Evolutionary conservation across 2,888 invertebrate genomes (phyloP).

Genomic region (Acanthacorydalis orientalis): DNA sequence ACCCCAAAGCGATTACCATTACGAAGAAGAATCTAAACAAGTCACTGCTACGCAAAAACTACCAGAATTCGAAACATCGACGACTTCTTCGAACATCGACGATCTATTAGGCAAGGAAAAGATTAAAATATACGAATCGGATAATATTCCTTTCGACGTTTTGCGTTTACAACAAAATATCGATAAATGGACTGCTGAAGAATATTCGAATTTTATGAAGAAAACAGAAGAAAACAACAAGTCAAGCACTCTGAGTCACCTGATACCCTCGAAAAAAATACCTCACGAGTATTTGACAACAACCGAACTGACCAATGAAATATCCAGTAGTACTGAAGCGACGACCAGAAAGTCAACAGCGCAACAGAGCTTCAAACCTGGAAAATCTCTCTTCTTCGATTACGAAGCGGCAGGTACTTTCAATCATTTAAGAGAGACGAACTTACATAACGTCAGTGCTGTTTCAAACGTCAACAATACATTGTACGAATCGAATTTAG

Average conservation of each 20-base stretch:
- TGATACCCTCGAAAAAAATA: slow-evolving; percentile 54
- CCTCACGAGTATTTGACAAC: slow-evolving; percentile 55
- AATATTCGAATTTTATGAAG: slow-evolving; percentile 29
- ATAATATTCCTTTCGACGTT: slow-evolving; percentile 47
- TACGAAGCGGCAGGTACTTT: slow-evolving; percentile 32
- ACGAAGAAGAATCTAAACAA: slow-evolving; percentile 30
- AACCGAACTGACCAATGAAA: slow-evolving; percentile 4
- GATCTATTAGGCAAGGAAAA: slow-evolving; percentile 26
- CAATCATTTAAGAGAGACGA: slow-evolving; percentile 19
- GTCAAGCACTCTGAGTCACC: slow-evolving; percentile 33
- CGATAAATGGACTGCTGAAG: slow-evolving; percentile 70
- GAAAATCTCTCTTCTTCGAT: slow-evolving; percentile 28
- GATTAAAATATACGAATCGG: slow-evolving; percentile 12
- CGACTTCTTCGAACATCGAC: slow-evolving; percentile 29
- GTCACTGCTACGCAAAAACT: slow-evolving; percentile 23
- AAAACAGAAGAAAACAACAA: slow-evolving; percentile 26
- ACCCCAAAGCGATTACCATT: slow-evolving; percentile 30
- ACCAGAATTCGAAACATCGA: slow-evolving; percentile 16
- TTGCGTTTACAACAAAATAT: slow-evolving; percentile 64
- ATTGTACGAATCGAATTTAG: slow-evolving; percentile 20
- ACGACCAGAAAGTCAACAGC: slow-evolving; percentile 9
- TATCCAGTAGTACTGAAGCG: slow-evolving; percentile 1
- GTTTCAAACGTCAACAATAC: slow-evolving; percentile 17
- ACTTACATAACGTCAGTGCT: slow-evolving; percentile 11
- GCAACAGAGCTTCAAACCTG: slow-evolving; percentile 16